Evolutionary conservation across 2,797 vertebrate species (phyloP).

Genomic region (Euthynnus affinis): DNA sequence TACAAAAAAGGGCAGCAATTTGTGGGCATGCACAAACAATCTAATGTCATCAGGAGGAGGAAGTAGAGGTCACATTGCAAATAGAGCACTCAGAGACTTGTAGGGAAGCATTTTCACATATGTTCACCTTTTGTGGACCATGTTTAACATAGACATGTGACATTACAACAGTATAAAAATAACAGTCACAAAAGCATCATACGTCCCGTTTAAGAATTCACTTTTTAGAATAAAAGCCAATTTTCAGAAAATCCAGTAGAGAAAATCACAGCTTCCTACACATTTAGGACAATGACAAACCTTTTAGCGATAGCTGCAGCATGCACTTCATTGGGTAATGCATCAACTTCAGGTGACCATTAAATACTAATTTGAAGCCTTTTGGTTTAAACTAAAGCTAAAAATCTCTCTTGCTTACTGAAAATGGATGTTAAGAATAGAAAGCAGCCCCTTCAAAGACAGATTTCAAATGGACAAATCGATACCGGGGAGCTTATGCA

Average conservation of each 20-base stretch:
- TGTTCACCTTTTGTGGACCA: too few species aligned
- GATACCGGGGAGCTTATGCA: conserved; percentile 36
- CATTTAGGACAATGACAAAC: background rate
- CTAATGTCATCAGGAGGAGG: too few species aligned
- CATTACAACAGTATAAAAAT: too few species aligned
- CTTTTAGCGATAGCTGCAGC: background rate
- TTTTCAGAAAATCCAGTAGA: background rate
- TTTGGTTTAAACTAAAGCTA: background rate
- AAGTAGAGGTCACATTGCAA: too few species aligned
- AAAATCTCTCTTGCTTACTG: conserved; percentile 7
- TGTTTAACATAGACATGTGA: too few species aligned
- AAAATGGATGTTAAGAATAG: background rate
- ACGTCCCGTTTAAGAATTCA: background rate
- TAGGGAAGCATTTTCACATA: too few species aligned
- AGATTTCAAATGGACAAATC: conserved; percentile 45
- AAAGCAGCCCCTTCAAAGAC: background rate
- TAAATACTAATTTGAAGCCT: conserved; percentile 1
- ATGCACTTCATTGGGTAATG: background rate
- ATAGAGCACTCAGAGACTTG: too few species aligned
- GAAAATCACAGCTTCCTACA: background rate
- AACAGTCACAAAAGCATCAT: background rate
- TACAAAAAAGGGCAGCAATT: too few species aligned
- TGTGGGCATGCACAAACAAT: too few species aligned
- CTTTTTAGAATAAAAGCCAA: background rate
- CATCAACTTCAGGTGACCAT: conserved; percentile 2